These are phyloP conservation scores for Drosophila rubida DNA, from an alignment of 2,888 invertebrate genomes.

Conservation along the genomic window DNA sequence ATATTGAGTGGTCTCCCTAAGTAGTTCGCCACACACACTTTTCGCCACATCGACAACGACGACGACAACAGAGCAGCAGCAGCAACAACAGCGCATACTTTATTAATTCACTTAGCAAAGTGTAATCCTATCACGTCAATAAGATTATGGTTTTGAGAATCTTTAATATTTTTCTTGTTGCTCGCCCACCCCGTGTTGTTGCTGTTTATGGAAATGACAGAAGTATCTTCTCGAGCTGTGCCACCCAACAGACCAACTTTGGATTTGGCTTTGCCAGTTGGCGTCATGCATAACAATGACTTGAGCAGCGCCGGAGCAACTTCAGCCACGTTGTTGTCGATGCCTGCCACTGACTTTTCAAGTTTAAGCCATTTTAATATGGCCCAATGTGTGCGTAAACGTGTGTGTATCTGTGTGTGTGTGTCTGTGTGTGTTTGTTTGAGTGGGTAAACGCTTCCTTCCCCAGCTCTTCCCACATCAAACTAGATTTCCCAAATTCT, in stretches of 20 bases:
- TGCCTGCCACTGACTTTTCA: slow-evolving; percentile 34
- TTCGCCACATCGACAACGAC: slow-evolving; percentile 20
- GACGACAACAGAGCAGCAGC: slow-evolving; percentile 11
- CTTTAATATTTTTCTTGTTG: slow-evolving; percentile 75
- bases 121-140: slow-evolving; percentile 81
- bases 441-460: slow-evolving; percentile 58
- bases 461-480: slow-evolving; percentile 31
- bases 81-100: slow-evolving; percentile 64
- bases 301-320: slow-evolving; percentile 38
- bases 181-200: slow-evolving; percentile 28
- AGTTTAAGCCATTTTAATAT: slow-evolving; percentile 63
- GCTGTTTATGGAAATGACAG: slow-evolving; percentile 75
- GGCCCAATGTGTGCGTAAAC: not conserved
- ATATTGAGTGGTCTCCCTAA: slow-evolving; percentile 76
- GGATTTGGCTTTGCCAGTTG: slow-evolving; percentile 57
- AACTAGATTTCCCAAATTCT: slow-evolving; percentile 45
- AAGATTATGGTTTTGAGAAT: slow-evolving; percentile 81
- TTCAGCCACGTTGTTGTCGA: slow-evolving; percentile 31
- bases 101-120: slow-evolving; percentile 82
- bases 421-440: slow-evolving; percentile 41
- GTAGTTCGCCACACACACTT: slow-evolving; percentile 74
- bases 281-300: slow-evolving; percentile 81
- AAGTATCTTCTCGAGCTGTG: slow-evolving; percentile 19
- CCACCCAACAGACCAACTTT: slow-evolving; percentile 34
- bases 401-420: slow-evolving; percentile 40